Conservation (phyloP, 2,888 invertebrate genomes). For the Ectemnius cavifrons region DNA sequence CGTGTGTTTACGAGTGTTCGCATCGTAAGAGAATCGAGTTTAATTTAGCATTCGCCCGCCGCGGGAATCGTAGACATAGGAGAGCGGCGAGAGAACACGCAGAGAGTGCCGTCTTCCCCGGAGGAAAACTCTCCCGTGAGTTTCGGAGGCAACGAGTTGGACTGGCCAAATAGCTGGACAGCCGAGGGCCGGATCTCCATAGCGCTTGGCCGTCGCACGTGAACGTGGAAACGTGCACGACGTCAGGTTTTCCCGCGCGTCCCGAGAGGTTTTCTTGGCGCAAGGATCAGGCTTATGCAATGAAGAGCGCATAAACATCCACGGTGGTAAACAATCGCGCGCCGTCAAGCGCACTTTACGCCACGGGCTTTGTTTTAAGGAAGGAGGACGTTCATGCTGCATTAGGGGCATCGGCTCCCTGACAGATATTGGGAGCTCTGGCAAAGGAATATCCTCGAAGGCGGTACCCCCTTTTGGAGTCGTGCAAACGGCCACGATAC, state of each 20-base stretch:
- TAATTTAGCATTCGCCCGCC: slow-evolving; percentile 47
- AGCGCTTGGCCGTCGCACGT: slow-evolving; percentile 44
- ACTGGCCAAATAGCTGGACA: slow-evolving; percentile 1
- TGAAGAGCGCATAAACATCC: slow-evolving; percentile 66
- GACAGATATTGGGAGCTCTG: slow-evolving; percentile 4
- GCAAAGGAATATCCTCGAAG: slow-evolving; percentile 18
- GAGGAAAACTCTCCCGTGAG: slow-evolving; percentile 36
- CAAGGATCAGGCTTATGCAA: slow-evolving; percentile 67
- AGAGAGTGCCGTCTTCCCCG: slow-evolving; percentile 55
- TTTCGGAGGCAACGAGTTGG: slow-evolving; percentile 29
- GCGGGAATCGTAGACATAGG: slow-evolving; percentile 58
- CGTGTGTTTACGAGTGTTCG: slow-evolving; percentile 36
- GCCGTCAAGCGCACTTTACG: slow-evolving; percentile 36
- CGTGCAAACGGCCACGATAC: slow-evolving; percentile 9
- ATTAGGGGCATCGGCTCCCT: neutral
- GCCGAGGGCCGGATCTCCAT: slow-evolving; percentile 15
- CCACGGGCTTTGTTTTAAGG: slow-evolving; percentile 30
- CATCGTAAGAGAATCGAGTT: slow-evolving; percentile 34
- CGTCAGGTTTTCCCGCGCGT: slow-evolving; percentile 65
- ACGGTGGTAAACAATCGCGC: slow-evolving; percentile 53
- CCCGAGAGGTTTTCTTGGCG: slow-evolving; percentile 48
- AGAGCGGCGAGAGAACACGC: slow-evolving; percentile 54
- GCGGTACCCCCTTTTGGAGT: slow-evolving; percentile 24
- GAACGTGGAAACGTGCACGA: slow-evolving; percentile 43
- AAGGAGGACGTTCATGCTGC: neutral